Evolutionary conservation across 1,140 invertebrate genomes (phyloP).

Genomic region (Ips typographus): DNA sequence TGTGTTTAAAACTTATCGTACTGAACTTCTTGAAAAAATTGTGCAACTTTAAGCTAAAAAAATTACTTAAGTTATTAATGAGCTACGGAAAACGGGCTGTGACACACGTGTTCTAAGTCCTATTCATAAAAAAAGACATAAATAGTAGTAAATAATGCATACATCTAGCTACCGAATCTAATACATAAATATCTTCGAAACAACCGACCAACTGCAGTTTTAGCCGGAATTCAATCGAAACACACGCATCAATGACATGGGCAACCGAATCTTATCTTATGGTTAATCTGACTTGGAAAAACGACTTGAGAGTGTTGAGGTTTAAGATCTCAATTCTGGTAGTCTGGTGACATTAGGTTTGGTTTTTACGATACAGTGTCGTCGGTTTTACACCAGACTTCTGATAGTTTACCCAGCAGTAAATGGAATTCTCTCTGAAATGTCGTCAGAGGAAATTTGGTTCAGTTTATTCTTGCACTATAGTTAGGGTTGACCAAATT

Average conservation of each 20-base stretch:
- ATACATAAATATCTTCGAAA: slow-evolving; percentile 4
- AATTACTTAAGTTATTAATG: too few relatives aligned
- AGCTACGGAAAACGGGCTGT: not conserved
- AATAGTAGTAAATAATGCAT: slow-evolving; percentile 12
- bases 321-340: slow-evolving; percentile 23
- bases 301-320: slow-evolving; percentile 20
- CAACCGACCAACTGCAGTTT: not conserved
- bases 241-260: not conserved
- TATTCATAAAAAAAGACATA: slow-evolving; percentile 5
- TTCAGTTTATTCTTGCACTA: too few relatives aligned
- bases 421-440: not conserved
- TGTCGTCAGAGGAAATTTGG: too few relatives aligned
- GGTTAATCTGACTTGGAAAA: slow-evolving; percentile 21
- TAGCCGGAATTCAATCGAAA: slow-evolving; percentile 7
- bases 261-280: slow-evolving; percentile 6
- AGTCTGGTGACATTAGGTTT: slow-evolving; percentile 17
- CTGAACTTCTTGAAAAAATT: too few relatives aligned
- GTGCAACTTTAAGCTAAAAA: too few relatives aligned
- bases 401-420: not conserved
- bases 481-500: too few relatives aligned
- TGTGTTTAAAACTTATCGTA: too few relatives aligned
- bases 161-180: slow-evolving; percentile 21
- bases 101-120: slow-evolving; percentile 8
- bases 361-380: not conserved
- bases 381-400: not conserved